phyloP scores from a whole-genome alignment of 2,888 invertebrate species.

The Subacronicta megacephala region DNA sequence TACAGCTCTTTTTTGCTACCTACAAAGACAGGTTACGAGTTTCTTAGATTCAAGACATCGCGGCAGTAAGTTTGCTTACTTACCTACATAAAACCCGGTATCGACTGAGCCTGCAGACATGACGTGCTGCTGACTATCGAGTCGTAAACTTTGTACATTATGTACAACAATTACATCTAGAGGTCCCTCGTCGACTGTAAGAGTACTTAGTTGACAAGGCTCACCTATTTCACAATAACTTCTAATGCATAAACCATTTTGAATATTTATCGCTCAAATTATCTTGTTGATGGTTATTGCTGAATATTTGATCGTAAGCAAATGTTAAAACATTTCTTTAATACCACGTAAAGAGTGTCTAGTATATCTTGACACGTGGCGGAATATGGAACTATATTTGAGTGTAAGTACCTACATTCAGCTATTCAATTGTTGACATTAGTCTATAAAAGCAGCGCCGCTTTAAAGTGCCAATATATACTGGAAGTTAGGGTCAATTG shows the following conservation, averaged over 20 bases:
- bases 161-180: background rate
- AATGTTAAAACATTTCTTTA: conserved; percentile 4
- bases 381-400: background rate
- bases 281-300: conserved; percentile 8
- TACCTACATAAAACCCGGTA: no score
- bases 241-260: conserved; percentile 16
- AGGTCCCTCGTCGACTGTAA: no score
- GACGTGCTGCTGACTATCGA: conserved; percentile 4
- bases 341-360: background rate
- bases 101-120: background rate
- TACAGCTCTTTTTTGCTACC: no score
- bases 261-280: conserved; percentile 8
- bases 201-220: conserved; percentile 3
- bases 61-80: no score
- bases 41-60: no score
- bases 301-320: conserved; percentile 1
- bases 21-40: no score
- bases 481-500: background rate
- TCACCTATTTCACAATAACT: conserved; percentile 21
- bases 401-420: background rate
- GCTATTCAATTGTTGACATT: background rate
- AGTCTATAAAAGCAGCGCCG: background rate
- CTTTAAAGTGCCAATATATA: conserved; percentile 1
- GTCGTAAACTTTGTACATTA: conserved; percentile 22
- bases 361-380: background rate